Percentiles rank a stretch among this genome's conserved stretches.
Evolutionary conservation across 2,113 vertebrate species (phyloP).

Genomic region (Odontophorus gujanensis): DNA sequence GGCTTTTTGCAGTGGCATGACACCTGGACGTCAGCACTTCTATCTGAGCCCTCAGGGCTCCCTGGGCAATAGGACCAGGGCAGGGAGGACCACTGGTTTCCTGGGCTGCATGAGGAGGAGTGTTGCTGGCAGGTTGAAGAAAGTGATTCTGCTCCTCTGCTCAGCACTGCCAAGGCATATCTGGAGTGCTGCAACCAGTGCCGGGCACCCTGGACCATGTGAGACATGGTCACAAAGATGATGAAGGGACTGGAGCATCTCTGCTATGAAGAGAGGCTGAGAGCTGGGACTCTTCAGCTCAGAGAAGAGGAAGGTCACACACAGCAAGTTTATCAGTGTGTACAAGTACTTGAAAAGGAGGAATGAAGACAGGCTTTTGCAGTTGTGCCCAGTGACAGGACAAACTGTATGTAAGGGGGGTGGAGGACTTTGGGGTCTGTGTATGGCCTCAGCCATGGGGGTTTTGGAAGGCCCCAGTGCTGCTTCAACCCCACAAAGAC

Average conservation of each 20-base stretch:
- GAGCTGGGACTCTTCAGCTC: background rate
- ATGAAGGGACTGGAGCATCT: background rate
- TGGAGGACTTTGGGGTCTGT: background rate
- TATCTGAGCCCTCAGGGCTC: background rate
- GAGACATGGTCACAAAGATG: background rate
- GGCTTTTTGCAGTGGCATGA: background rate
- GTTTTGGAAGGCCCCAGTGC: background rate
- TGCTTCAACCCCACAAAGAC: background rate
- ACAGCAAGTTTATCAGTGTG: background rate
- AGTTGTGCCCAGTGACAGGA: background rate
- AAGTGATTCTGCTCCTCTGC: background rate
- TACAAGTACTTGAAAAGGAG: rapidly evolving
- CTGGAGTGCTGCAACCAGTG: background rate
- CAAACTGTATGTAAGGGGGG: background rate
- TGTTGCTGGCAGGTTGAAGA: background rate
- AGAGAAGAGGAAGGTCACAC: background rate
- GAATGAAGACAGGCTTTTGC: background rate
- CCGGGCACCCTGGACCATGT: background rate
- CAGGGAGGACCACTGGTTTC: background rate
- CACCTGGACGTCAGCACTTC: background rate
- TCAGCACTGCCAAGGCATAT: background rate
- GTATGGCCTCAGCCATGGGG: background rate
- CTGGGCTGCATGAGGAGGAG: background rate
- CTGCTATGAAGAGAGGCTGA: background rate
- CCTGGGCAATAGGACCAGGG: background rate